Evolutionary conservation across 2,113 vertebrate species (phyloP), one percentile per base, ranked within the genome.

Genomic region (Phylloscopus trochilus): DNA sequence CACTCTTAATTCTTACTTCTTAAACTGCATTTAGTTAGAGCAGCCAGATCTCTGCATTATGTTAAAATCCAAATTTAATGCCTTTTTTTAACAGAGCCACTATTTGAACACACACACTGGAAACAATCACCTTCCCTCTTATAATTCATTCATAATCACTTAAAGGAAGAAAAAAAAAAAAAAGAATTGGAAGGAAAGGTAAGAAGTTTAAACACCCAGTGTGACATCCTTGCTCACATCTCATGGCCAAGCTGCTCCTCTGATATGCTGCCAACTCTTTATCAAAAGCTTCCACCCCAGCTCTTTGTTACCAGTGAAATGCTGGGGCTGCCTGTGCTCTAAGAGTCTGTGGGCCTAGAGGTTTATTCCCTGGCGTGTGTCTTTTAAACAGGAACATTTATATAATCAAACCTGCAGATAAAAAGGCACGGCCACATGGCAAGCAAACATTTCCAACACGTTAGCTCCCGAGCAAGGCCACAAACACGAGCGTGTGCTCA

Each of bases 351-450:
- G 28, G 64, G 89, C 83, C 60, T 47, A 5, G 27, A 51, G 83
- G 19, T 84, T 75, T 31, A 91, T 89, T 92, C 77, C 66, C 62
- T 55, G 58, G 83, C 0, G 1, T 43, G 10, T 10, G 55, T 77
- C 82, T 73, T 83, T 77, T 64, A 93, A 97, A 96, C 87, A 95
- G 93, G 87, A 95, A 96, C 92, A 33, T 74, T 83, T 83, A 63
- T 81, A 46, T 95, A 95, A 90, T 80, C 90, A 86, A 66, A 95
- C 2, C 78, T 37, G 79, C 41, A 83, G 93, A 93, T 88, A 20
- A 91, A 91, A 96, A 84, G 83, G 83, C 83, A 74, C 24, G 16
- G 63, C 17, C 85, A 77, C 86, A 39, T 1, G 79, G 43, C 83
- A 15, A 49, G 77, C 64, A 86, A 94, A 70, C 56, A 5, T 66